phyloP scores from a whole-genome alignment of 2,797 vertebrate species.

The Mormyrus hasselquistii region DNA sequence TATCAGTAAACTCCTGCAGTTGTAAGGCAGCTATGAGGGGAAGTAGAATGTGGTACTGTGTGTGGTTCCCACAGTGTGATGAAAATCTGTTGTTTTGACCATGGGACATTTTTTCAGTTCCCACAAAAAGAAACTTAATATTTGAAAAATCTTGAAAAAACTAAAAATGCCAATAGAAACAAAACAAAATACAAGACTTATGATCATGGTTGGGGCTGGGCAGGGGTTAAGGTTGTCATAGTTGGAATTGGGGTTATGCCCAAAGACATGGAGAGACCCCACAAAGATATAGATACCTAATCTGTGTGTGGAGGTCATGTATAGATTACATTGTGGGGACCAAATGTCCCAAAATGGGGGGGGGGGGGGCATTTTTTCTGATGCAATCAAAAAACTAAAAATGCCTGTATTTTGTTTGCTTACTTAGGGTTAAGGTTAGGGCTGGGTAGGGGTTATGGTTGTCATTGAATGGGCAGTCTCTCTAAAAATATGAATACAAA shows the following conservation, averaged over 20 bases:
- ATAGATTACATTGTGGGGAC: neutral
- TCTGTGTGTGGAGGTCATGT: neutral
- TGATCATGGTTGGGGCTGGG: neutral
- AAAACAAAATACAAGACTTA: neutral
- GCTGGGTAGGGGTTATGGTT: neutral
- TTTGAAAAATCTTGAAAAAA: neutral
- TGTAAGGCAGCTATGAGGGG: neutral
- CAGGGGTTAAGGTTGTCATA: neutral
- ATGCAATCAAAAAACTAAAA: neutral
- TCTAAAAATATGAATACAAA: neutral
- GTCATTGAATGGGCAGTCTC: neutral
- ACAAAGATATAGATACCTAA: neutral
- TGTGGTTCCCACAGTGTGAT: neutral
- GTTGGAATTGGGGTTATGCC: neutral
- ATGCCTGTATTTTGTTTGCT: neutral
- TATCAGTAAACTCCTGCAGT: neutral
- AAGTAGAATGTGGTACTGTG: neutral
- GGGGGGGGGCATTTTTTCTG: neutral
- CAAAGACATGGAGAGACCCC: neutral
- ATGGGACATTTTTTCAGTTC: neutral
- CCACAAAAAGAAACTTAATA: neutral
- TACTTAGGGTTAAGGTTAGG: neutral
- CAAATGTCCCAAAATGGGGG: neutral
- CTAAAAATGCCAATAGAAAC: neutral
- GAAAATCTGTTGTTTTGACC: neutral